Evolutionary conservation across 1,140 invertebrate genomes (phyloP).

Genomic region (Chlorops oryzae): DNA sequence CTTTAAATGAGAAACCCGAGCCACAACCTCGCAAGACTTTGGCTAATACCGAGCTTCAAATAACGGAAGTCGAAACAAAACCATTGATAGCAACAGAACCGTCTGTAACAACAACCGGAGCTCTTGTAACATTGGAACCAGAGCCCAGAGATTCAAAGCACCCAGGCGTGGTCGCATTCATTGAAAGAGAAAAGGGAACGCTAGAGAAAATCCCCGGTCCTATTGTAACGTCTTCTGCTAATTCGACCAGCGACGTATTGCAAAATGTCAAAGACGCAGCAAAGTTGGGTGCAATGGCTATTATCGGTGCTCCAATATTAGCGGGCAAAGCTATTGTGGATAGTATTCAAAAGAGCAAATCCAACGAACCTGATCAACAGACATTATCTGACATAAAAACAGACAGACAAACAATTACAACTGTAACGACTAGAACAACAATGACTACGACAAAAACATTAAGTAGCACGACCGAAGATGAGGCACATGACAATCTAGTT

Average conservation of each 20-base stretch:
- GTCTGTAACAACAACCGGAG: background rate
- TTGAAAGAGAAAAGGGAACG: constrained; percentile 23
- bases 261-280: constrained; percentile 69
- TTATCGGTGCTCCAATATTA: constrained; percentile 69
- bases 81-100: constrained; percentile 4
- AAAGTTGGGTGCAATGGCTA: constrained; percentile 74
- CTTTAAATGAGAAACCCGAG: constrained; percentile 49
- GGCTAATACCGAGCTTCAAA: constrained; percentile 12
- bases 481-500: no score
- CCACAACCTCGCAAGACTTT: constrained; percentile 49
- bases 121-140: background rate
- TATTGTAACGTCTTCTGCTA: no score
- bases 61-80: constrained; percentile 12
- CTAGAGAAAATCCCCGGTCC: no score
- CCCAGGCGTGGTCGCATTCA: constrained; percentile 22
- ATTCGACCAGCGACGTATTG: constrained; percentile 13
- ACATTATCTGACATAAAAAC: background rate
- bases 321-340: constrained; percentile 78
- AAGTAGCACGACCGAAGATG: constrained; percentile 24
- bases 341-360: constrained; percentile 12
- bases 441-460: constrained; percentile 25
- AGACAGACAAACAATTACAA: background rate
- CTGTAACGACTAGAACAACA: constrained; percentile 12
- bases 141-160: background rate
- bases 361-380: background rate